phyloP scores from a whole-genome alignment of 2,113 vertebrate species.

The Grantiella picta region DNA sequence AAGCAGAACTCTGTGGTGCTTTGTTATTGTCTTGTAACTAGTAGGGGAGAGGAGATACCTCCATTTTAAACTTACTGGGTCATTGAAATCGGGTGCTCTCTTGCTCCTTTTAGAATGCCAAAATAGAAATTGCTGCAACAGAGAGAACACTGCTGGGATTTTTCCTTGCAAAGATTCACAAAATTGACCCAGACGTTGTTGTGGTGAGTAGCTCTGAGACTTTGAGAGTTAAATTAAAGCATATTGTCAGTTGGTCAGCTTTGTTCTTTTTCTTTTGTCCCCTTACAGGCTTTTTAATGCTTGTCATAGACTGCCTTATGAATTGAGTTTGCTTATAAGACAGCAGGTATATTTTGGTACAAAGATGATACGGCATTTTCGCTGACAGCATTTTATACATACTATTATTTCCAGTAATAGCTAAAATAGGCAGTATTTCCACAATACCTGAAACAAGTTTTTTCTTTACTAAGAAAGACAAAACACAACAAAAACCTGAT shows the following conservation, averaged over 20 bases:
- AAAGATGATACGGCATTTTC: not conserved
- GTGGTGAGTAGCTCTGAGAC: slow-evolving; percentile 83
- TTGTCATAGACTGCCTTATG: not conserved
- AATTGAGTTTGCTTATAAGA: slow-evolving; percentile 39
- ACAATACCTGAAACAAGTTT: not conserved
- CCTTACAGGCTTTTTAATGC: not conserved
- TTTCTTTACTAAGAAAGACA: not conserved
- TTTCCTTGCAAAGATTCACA: slow-evolving; percentile 96
- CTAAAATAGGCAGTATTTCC: slow-evolving; percentile 9
- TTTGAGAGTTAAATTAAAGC: slow-evolving; percentile 2
- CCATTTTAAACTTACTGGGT: slow-evolving; percentile 44
- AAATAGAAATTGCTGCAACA: slow-evolving; percentile 89
- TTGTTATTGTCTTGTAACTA: slow-evolving; percentile 40
- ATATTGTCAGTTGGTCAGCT: slow-evolving; percentile 1
- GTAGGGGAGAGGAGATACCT: slow-evolving; percentile 28
- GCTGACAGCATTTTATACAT: slow-evolving; percentile 7
- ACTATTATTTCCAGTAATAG: slow-evolving; percentile 6
- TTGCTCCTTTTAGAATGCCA: slow-evolving; percentile 83
- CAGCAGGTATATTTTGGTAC: slow-evolving; percentile 13
- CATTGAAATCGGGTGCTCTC: slow-evolving; percentile 45
- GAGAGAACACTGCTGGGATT: slow-evolving; percentile 93
- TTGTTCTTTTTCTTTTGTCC: slow-evolving; percentile 25
- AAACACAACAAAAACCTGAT: not conserved
- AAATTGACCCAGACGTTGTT: slow-evolving; percentile 94
- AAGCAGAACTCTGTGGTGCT: slow-evolving; percentile 14